phyloP scores from a whole-genome alignment of 2,113 vertebrate species.

The Atlantisia rogersi region DNA sequence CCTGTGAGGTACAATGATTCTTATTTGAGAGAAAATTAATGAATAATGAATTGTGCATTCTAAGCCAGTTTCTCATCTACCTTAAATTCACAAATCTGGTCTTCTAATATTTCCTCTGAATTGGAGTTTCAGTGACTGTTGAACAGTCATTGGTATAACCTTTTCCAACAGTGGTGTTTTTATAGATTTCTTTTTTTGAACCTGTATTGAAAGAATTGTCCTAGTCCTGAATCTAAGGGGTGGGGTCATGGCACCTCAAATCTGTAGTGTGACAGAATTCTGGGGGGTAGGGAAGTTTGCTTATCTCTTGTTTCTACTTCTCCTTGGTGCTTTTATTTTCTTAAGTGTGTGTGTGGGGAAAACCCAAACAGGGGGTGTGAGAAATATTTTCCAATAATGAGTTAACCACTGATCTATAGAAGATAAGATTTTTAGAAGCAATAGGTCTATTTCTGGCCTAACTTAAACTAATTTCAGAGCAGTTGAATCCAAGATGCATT shows the following conservation, averaged over 20 bases:
- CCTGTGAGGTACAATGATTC: rapidly evolving
- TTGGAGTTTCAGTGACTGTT: neutral
- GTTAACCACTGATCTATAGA: neutral
- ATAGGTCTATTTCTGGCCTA: conserved; percentile 11
- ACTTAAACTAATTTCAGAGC: conserved; percentile 26
- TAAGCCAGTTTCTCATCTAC: neutral
- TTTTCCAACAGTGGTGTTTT: neutral
- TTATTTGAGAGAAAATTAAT: neutral
- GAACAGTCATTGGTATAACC: neutral
- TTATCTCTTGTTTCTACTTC: neutral
- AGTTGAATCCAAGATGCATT: neutral
- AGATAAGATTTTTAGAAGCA: conserved; percentile 14
- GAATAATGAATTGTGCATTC: neutral
- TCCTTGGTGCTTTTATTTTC: neutral
- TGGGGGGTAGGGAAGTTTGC: neutral
- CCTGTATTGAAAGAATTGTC: neutral
- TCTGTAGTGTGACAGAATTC: neutral
- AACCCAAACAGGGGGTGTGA: neutral
- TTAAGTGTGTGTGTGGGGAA: neutral
- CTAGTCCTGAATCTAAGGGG: neutral
- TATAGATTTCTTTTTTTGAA: neutral
- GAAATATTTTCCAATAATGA: neutral
- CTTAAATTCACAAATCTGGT: neutral
- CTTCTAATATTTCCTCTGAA: neutral
- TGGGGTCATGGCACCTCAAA: neutral